Conservation (phyloP, 1,140 invertebrate species). For the Pseudomyrmex flavicornis region DNA sequence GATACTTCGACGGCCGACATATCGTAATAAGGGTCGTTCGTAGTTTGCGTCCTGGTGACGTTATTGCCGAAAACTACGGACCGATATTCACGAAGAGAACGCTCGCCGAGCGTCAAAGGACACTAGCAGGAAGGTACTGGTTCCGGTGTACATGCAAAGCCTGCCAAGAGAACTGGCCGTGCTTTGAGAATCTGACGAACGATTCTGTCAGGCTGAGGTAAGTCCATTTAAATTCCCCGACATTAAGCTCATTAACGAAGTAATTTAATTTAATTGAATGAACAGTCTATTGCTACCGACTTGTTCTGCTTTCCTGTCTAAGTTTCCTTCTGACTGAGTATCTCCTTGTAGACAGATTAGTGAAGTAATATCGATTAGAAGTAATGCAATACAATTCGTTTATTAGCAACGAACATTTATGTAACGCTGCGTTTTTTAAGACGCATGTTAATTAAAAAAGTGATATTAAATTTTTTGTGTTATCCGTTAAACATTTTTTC, state of each 20-base stretch:
- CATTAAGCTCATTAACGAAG: slow-evolving; percentile 36
- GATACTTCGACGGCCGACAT: slow-evolving; percentile 91
- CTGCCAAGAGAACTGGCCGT: slow-evolving; percentile 92
- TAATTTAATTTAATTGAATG: slow-evolving; percentile 42
- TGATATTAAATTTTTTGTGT: too few species aligned
- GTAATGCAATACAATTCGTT: slow-evolving; percentile 16
- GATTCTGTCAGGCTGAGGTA: slow-evolving; percentile 75
- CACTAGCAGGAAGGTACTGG: slow-evolving; percentile 91
- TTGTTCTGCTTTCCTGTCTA: not conserved
- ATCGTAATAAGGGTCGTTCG: slow-evolving; percentile 90
- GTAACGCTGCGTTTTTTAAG: not conserved
- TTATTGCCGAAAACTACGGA: slow-evolving; percentile 94
- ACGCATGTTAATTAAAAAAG: slow-evolving; percentile 3
- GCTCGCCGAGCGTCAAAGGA: slow-evolving; percentile 87
- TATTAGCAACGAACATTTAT: not conserved
- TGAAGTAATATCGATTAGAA: slow-evolving; percentile 33
- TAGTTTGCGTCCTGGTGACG: slow-evolving; percentile 87
- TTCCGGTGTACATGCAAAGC: slow-evolving; percentile 92
- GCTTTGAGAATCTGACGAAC: slow-evolving; percentile 87
- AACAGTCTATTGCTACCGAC: slow-evolving; percentile 14
- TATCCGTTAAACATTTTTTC: too few species aligned
- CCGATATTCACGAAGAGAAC: slow-evolving; percentile 90
- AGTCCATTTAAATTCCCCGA: slow-evolving; percentile 51
- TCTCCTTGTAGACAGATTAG: slow-evolving; percentile 23
- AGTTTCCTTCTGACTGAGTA: not conserved